Evolutionary conservation across 2,888 invertebrate genomes (phyloP).

Genomic region (Drepanosiphum platanoidis): DNA sequence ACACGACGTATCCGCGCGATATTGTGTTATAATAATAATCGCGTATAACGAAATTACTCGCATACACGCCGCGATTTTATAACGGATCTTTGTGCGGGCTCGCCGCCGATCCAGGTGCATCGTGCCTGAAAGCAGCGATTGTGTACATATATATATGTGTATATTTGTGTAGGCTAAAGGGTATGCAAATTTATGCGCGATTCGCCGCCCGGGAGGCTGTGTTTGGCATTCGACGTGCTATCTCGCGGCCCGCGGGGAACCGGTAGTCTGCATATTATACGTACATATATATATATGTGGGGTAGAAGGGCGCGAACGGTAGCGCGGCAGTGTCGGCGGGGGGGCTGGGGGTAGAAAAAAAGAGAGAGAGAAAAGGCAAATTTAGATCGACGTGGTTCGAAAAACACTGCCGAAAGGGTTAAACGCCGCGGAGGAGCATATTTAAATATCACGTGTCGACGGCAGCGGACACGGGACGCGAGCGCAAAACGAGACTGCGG

Average conservation of each 20-base stretch:
- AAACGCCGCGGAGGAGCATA: constrained; percentile 44
- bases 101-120: constrained; percentile 24
- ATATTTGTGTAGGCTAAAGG: neutral
- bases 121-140: neutral
- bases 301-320: constrained; percentile 10
- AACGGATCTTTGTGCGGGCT: neutral
- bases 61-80: neutral
- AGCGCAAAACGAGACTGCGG: neutral
- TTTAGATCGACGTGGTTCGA: constrained; percentile 56
- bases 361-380: constrained; percentile 36
- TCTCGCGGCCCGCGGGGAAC: constrained; percentile 27
- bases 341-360: neutral
- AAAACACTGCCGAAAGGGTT: constrained; percentile 60
- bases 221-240: constrained; percentile 22
- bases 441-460: constrained; percentile 57
- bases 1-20: no score
- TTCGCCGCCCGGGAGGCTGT: constrained; percentile 34
- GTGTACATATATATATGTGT: neutral
- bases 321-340: neutral
- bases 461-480: constrained; percentile 36
- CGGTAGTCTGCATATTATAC: neutral
- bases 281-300: neutral
- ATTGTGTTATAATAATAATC: no score
- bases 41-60: neutral
- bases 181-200: constrained; percentile 47